Conservation (phyloP, 1,140 invertebrate species). For the Caenorhabditis inopinata region DNA sequence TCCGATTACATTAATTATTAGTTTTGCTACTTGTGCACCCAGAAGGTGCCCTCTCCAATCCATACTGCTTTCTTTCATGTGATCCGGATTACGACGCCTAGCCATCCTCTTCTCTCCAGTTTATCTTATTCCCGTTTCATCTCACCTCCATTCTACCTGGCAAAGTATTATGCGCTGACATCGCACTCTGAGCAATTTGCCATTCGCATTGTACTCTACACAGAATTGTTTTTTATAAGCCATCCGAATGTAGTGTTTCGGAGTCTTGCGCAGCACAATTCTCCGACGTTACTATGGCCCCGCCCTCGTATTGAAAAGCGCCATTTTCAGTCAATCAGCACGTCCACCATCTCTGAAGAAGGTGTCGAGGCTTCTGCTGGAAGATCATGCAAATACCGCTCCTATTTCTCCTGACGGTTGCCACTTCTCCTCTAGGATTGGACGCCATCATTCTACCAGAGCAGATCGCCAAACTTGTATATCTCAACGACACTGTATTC, state of each 20-base stretch:
- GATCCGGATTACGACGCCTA: constrained; percentile 13
- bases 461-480: background rate
- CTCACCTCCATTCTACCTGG: background rate
- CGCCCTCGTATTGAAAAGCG: too few species aligned
- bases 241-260: background rate
- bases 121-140: background rate
- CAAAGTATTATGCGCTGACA: too few species aligned
- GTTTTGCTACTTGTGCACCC: too few species aligned
- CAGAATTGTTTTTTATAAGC: constrained; percentile 14
- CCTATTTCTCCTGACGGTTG: too few species aligned
- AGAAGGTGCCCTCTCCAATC: background rate
- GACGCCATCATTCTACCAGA: background rate
- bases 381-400: too few species aligned
- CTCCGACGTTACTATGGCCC: constrained; percentile 1
- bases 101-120: background rate
- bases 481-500: background rate
- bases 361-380: too few species aligned
- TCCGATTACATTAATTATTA: too few species aligned
- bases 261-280: background rate
- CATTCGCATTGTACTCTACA: background rate
- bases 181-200: background rate
- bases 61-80: background rate
- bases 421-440: background rate
- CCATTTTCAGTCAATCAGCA: too few species aligned
- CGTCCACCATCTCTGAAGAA: too few species aligned